Evolutionary conservation across 2,797 vertebrate genomes (phyloP).

Genomic region (Hemibagrus guttatus): DNA sequence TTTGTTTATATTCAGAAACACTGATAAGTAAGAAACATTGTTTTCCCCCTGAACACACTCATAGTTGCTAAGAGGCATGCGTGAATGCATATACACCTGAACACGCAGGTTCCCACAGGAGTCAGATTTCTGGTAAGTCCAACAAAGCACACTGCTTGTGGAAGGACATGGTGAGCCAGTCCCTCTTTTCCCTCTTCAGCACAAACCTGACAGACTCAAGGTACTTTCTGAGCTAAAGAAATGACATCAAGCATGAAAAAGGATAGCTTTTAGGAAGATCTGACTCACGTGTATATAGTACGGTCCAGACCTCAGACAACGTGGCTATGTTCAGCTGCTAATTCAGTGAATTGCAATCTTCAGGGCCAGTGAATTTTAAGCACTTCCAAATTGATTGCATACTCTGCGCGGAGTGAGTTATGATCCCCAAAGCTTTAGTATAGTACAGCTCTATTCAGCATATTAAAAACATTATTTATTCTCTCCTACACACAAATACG

Average conservation of each 20-base stretch:
- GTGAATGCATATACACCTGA: slow-evolving; percentile 70
- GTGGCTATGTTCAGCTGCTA: slow-evolving; percentile 42
- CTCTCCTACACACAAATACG: not conserved
- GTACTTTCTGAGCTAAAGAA: slow-evolving; percentile 66
- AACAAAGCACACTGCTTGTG: slow-evolving; percentile 67
- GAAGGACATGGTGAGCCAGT: slow-evolving; percentile 66
- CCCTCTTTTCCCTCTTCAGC: slow-evolving; percentile 56
- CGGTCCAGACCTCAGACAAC: slow-evolving; percentile 19
- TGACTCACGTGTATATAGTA: slow-evolving; percentile 44
- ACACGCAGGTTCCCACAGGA: slow-evolving; percentile 77
- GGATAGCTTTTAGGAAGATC: slow-evolving; percentile 51
- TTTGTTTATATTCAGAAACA: not conserved
- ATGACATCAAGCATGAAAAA: slow-evolving; percentile 65
- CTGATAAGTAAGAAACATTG: slow-evolving; percentile 2
- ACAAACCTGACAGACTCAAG: slow-evolving; percentile 74
- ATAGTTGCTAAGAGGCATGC: slow-evolving; percentile 45
- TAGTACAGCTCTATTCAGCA: not conserved
- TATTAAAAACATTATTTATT: not conserved
- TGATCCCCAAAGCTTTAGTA: not conserved
- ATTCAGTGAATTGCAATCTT: slow-evolving; percentile 40
- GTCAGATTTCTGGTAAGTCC: slow-evolving; percentile 75
- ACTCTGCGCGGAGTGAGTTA: not conserved
- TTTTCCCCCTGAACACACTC: slow-evolving; percentile 27
- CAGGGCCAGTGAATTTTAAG: not conserved
- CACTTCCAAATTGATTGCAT: not conserved